Evolutionary conservation across 2,888 invertebrate genomes (phyloP).

Genomic region (Andrena camellia): DNA sequence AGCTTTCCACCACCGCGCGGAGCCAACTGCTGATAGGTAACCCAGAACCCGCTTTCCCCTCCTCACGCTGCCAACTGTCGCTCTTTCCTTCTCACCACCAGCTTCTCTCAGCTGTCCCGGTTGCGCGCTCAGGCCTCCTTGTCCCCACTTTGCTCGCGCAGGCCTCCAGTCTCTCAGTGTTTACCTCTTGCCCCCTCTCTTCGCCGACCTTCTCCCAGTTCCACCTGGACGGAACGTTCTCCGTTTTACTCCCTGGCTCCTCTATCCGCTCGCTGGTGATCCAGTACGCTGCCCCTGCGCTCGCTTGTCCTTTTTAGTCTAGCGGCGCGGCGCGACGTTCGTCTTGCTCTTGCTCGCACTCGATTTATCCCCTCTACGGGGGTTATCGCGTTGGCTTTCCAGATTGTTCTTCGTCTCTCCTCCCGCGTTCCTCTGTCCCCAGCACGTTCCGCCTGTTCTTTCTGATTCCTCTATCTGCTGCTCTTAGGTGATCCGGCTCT

Average conservation of each 20-base stretch:
- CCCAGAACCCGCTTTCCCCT: constrained; percentile 32
- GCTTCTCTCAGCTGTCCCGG: neutral
- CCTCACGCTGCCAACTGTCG: constrained; percentile 1
- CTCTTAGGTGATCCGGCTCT: constrained; percentile 62
- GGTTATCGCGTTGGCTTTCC: constrained; percentile 57
- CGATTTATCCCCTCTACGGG: constrained; percentile 56
- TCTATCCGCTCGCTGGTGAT: constrained; percentile 64
- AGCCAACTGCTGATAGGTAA: constrained; percentile 48
- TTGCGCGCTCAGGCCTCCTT: constrained; percentile 12
- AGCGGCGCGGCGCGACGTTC: constrained; percentile 8
- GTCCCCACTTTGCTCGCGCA: constrained; percentile 6
- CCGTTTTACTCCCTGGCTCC: constrained; percentile 62
- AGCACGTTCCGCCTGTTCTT: constrained; percentile 64
- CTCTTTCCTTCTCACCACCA: neutral
- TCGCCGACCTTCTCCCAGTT: constrained; percentile 24
- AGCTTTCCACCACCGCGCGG: constrained; percentile 27
- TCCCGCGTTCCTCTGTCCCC: constrained; percentile 36
- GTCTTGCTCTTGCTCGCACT: constrained; percentile 39
- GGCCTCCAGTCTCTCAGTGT: constrained; percentile 42
- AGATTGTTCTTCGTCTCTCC: constrained; percentile 48
- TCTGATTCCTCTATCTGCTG: constrained; percentile 65
- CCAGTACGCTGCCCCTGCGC: constrained; percentile 62
- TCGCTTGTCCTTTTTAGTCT: constrained; percentile 47
- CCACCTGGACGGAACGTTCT: constrained; percentile 47
- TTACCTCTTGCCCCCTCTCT: constrained; percentile 42